A percentile compares a stretch with the other conserved stretches of the same genome.
Evolutionary conservation across 2,888 invertebrate genomes (phyloP).

Genomic region (Conops quadrifasciatus): DNA sequence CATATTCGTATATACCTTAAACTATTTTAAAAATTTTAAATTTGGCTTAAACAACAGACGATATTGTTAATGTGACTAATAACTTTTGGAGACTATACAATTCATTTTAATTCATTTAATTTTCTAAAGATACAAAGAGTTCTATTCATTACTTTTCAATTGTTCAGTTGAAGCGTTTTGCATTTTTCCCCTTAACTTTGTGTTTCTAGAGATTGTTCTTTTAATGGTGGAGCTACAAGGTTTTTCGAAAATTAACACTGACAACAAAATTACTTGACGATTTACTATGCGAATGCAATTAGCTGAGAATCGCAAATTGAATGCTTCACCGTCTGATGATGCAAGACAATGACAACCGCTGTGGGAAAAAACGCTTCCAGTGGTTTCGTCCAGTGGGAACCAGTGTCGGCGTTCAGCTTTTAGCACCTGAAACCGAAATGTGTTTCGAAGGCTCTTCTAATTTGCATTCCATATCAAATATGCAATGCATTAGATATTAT

Average conservation of each 20-base stretch:
- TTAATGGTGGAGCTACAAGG: conserved; percentile 20
- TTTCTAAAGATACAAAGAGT: no score
- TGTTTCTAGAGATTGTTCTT: neutral
- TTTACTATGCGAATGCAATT: conserved; percentile 25
- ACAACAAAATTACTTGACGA: conserved; percentile 29
- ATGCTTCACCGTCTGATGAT: conserved; percentile 1
- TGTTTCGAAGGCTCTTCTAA: no score
- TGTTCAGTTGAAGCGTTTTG: neutral
- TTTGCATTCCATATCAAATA: no score
- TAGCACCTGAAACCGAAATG: no score
- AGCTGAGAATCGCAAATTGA: conserved; percentile 25
- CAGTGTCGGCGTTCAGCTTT: no score
- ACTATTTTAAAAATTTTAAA: neutral
- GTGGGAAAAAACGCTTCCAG: conserved; percentile 10
- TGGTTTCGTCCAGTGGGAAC: neutral
- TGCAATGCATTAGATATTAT: no score
- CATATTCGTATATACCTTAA: no score
- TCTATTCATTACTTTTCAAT: neutral
- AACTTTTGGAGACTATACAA: neutral
- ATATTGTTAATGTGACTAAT: no score
- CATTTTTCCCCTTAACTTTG: no score
- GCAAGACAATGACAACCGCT: conserved; percentile 28
- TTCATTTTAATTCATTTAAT: no score
- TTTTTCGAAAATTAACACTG: conserved; percentile 27
- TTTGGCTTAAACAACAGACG: no score